Evolutionary conservation across 53 echinoderm and acorn worm species (phyloP), one percentile per base, ranked within the genome.

Genomic region (Patiria pectinifera): DNA sequence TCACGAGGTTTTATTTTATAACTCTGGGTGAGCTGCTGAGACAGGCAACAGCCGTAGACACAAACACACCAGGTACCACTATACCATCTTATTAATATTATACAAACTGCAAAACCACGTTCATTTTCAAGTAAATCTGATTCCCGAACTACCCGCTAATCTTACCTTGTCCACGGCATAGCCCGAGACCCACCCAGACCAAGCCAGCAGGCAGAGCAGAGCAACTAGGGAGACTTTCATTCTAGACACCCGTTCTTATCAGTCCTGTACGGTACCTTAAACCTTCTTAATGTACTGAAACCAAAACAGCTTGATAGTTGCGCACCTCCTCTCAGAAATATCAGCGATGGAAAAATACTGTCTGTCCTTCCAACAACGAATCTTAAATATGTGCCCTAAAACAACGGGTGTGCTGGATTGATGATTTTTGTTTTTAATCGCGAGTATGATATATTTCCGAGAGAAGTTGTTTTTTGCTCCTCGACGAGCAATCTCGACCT

Each of bases 141-240:
- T n/a, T 69, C 12, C 14, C 6, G 19, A 53, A 35, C 5, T 24
- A 21, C 35, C 3, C 44, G 43, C 0, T 60, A 45, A 0, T 62
- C 44, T 83, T 61, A 83, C 83, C 83, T 61, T 83, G 60, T 83
- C 61, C 83, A 62, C 61, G 35, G 83, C 26, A 24, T 59, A 62
- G 83, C 83, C 48, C 15, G 62, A 60, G 18, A 83, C 83, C 83
- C 83, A 83, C 22, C 59, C 24, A 22, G 83, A 62, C 62, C 61
- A 83, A 11, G 83, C 83, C 61, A 83, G 21, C 43, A 83, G 26
- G 43, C 83, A 83, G 16, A 83, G 83, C 62, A 83, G 11, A 62
- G 62, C 62, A 62, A 61, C 21, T 11, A 83, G 16, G 4, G 43
- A n/a, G 26, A 60, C 8, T 48, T 62, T 83, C 83, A 83, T 83